A percentile compares a stretch with the other conserved stretches of the same genome.
These are phyloP conservation scores for Rhagonycha lutea DNA, from an alignment of 2,888 invertebrate genomes.

Conservation along the genomic window DNA sequence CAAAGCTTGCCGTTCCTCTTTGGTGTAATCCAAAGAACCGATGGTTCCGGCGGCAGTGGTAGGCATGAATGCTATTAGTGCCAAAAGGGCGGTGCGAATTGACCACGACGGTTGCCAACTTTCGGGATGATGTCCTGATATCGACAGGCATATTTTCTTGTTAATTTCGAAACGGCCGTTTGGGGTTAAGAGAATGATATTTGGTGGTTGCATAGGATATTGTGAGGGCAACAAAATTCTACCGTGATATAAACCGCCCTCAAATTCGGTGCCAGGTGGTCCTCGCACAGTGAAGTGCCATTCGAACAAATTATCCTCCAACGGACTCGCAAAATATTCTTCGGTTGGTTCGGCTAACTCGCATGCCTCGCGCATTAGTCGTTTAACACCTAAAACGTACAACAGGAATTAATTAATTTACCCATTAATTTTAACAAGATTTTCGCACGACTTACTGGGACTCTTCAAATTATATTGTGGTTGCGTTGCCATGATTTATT, in stretches of 20 bases:
- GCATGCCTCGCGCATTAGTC: slow-evolving; percentile 88
- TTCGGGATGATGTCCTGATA: slow-evolving; percentile 96
- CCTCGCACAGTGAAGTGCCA: slow-evolving; percentile 97
- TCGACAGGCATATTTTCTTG: slow-evolving; percentile 93
- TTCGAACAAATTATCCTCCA: slow-evolving; percentile 94
- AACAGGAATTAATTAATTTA: neutral
- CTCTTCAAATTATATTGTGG: slow-evolving; percentile 65
- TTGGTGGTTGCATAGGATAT: slow-evolving; percentile 97
- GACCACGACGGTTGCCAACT: slow-evolving; percentile 98
- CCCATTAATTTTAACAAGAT: neutral
- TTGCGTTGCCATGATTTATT: slow-evolving; percentile 55
- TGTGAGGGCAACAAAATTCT: slow-evolving; percentile 89
- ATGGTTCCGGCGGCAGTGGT: slow-evolving; percentile 88
- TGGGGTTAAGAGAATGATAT: slow-evolving; percentile 89
- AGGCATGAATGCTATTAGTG: slow-evolving; percentile 94
- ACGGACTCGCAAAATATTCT: slow-evolving; percentile 85
- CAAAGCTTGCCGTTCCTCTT: slow-evolving; percentile 79
- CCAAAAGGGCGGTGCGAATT: slow-evolving; percentile 88
- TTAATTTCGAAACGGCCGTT: slow-evolving; percentile 93
- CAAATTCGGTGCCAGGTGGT: slow-evolving; percentile 86
- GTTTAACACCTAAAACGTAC: slow-evolving; percentile 78
- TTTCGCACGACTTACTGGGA: slow-evolving; percentile 56
- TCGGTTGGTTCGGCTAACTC: slow-evolving; percentile 87
- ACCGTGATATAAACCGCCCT: slow-evolving; percentile 90
- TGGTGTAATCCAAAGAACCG: slow-evolving; percentile 85